These are phyloP conservation scores for Oreamnos americanus DNA, from an alignment of 2,113 vertebrate genomes.

Conservation along the genomic window DNA sequence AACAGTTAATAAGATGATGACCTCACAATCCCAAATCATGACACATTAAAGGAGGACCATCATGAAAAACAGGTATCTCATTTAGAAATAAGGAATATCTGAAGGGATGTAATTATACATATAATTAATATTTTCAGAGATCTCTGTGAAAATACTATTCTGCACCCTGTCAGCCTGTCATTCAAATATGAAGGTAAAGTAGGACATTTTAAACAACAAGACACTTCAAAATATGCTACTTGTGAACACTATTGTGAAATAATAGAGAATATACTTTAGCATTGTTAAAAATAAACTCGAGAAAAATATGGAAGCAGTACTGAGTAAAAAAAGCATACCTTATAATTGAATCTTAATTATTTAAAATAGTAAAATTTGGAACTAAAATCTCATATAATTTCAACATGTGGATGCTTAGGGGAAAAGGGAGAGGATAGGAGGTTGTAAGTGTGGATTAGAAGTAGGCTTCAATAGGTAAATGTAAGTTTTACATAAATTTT, in stretches of 20 bases:
- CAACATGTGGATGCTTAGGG: not conserved
- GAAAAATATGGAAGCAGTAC: not conserved
- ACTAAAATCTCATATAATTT: not conserved
- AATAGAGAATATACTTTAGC: not conserved
- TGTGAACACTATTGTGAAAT: not conserved
- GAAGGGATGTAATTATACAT: not conserved
- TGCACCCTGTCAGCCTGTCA: not conserved
- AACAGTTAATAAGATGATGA: not conserved
- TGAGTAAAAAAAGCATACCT: not conserved
- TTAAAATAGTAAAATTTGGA: constrained; percentile 8
- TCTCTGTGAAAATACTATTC: not conserved
- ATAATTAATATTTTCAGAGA: not conserved
- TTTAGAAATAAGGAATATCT: not conserved
- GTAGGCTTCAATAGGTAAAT: not conserved
- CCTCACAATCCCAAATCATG: not conserved
- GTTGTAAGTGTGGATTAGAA: not conserved
- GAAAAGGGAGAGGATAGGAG: not conserved
- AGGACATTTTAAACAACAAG: not conserved
- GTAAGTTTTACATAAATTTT: not conserved
- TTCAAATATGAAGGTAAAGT: not conserved
- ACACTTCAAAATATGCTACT: not conserved
- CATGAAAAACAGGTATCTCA: not conserved
- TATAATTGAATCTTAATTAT: not conserved
- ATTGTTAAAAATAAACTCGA: not conserved
- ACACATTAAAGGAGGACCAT: not conserved